Evolutionary conservation across 2,888 invertebrate species (phyloP).

Genomic region (Acleris emargana): DNA sequence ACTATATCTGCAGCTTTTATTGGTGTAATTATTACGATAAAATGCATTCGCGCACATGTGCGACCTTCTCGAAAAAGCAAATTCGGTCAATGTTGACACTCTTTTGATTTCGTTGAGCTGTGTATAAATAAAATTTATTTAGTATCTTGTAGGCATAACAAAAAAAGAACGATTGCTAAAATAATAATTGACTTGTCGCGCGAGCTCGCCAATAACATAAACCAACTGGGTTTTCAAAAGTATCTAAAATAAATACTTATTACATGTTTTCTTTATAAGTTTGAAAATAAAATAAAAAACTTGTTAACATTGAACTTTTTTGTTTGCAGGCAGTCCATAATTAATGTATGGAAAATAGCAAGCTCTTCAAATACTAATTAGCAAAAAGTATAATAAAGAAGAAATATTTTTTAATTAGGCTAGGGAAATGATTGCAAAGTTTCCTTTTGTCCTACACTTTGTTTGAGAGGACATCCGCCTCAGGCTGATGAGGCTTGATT

Average conservation of each 20-base stretch:
- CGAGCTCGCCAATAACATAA: no score
- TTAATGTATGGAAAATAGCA: no score
- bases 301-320: background rate
- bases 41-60: conserved; percentile 18
- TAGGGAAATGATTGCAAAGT: conserved; percentile 19
- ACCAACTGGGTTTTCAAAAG: no score
- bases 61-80: conserved; percentile 1
- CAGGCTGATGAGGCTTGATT: conserved; percentile 25
- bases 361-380: background rate
- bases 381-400: background rate
- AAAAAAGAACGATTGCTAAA: no score
- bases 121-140: background rate
- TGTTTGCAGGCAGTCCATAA: background rate
- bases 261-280: no score
- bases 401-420: conserved; percentile 24
- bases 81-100: conserved; percentile 13
- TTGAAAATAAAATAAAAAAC: no score
- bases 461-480: conserved; percentile 28
- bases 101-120: background rate
- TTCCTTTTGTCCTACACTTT: conserved; percentile 29
- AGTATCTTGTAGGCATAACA: no score
- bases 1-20: no score
- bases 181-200: no score
- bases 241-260: no score
- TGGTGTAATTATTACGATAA: conserved; percentile 7